Conservation (phyloP, 2,797 vertebrate species). For the Falco rusticolus region DNA sequence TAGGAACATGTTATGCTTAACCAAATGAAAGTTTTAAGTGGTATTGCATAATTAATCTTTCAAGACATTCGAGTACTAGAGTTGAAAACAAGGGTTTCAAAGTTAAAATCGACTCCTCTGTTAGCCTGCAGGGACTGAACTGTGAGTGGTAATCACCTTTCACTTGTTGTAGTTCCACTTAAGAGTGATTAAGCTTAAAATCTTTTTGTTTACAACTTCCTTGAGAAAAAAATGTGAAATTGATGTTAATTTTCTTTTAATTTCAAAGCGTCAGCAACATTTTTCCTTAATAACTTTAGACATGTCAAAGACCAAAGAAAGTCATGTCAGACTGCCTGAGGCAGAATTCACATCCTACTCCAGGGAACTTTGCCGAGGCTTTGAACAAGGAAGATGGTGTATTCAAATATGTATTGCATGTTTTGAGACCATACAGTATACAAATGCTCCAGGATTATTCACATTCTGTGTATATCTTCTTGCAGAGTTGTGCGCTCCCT, state of each 20-base stretch:
- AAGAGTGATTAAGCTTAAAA: not conserved
- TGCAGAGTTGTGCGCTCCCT: not conserved
- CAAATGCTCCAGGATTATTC: not conserved
- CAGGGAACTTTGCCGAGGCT: constrained; percentile 10
- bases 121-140: not conserved
- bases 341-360: constrained; percentile 41
- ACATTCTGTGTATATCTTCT: not conserved
- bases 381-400: constrained; percentile 14
- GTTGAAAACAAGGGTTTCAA: not conserved
- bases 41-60: not conserved
- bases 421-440: not conserved
- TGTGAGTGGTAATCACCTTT: not conserved
- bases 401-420: constrained; percentile 4
- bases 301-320: constrained; percentile 41
- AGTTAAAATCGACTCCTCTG: not conserved
- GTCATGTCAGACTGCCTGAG: not conserved
- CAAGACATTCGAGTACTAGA: not conserved
- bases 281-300: constrained; percentile 35
- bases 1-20: not conserved
- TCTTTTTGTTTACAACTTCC: constrained; percentile 29
- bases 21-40: constrained; percentile 5
- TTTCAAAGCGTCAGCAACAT: constrained; percentile 26
- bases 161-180: not conserved
- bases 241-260: constrained; percentile 34
- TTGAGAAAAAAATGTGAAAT: not conserved